phyloP scores from a whole-genome alignment of 2,113 vertebrate genomes.

The Zosterops pallidus region DNA sequence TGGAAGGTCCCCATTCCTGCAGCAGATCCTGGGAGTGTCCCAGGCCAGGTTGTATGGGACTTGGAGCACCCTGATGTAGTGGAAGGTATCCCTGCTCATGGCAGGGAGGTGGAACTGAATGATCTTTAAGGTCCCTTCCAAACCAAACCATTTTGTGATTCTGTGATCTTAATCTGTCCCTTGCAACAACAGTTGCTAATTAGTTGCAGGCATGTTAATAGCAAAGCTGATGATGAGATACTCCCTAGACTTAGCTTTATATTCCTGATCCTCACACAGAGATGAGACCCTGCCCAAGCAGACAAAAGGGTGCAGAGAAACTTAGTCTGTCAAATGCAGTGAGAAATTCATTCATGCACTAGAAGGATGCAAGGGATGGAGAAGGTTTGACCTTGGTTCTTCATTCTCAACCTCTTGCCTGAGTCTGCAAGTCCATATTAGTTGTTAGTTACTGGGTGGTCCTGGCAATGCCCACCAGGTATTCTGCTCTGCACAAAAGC shows the following conservation, averaged over 20 bases:
- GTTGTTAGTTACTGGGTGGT: not conserved
- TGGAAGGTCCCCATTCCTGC: not conserved
- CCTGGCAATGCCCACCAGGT: not conserved
- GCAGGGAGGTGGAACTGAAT: not conserved
- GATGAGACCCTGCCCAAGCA: not conserved
- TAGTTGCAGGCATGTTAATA: not conserved
- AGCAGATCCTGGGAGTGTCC: not conserved
- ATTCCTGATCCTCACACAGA: not conserved
- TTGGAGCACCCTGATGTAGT: not conserved
- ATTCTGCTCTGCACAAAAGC: not conserved
- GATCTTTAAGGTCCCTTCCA: not conserved
- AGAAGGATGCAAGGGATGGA: not conserved
- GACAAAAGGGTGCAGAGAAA: not conserved
- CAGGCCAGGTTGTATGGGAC: not conserved
- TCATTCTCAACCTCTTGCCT: not conserved
- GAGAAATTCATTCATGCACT: not conserved
- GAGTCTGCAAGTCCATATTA: not conserved
- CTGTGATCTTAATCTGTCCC: not conserved
- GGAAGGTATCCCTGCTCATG: not conserved
- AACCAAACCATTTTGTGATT: not conserved
- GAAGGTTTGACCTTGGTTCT: not conserved
- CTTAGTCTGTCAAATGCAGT: not conserved
- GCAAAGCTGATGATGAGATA: not conserved
- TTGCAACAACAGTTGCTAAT: not conserved
- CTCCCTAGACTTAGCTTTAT: not conserved